Base-by-base conservation (phyloP, 2,888 invertebrate genomes). In the Sialis fuliginosa region DNA sequence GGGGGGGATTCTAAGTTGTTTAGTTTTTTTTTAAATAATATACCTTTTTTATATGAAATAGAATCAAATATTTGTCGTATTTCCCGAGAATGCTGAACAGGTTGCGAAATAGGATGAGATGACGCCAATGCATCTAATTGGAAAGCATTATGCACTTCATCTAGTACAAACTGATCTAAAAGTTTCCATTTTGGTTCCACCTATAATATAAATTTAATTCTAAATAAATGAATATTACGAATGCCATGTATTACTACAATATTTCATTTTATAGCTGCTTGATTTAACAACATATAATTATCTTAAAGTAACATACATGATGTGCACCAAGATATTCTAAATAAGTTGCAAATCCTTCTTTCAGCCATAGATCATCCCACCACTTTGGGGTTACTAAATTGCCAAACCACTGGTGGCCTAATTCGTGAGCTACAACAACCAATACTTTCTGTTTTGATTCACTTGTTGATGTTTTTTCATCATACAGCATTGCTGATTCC, bases 341-440 rank as follows among this genome's bases (percentile, higher is more conserved):
- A 54, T 74, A 76, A 0, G 74, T 73, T 2, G 87, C 81, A 60
- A 87, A 86, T 0, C 86, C 86, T 61, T 82, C 81, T 56, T 81
- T 81, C 22, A 82, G 64, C 81, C 81, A 82, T 6, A 77, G 62
- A 54, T 76, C 75, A 39, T 74, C 72, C 81, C 81, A 81, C 79
- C 79, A 80, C 22, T 65, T 63, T 58, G 77, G 77, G 4, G 81
- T 80, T 46, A 80, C 79, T 9, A 80, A 65, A 65, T 81, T 77
- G 1, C 83, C 82, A 60, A 81, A 82, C 81, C 82, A 83, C 65
- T 79, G 82, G 60, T 86, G 86, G 0, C 79, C 78, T 6, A 86
- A 60, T 58, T 86, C 85, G 58, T 85, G 85, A 0, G 75, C 68
- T 7, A 78, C 59, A 50, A 71, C 69, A 1, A 70, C 69, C 0